phyloP scores from a whole-genome alignment of 2,113 vertebrate species.

The Climacteris rufus region DNA sequence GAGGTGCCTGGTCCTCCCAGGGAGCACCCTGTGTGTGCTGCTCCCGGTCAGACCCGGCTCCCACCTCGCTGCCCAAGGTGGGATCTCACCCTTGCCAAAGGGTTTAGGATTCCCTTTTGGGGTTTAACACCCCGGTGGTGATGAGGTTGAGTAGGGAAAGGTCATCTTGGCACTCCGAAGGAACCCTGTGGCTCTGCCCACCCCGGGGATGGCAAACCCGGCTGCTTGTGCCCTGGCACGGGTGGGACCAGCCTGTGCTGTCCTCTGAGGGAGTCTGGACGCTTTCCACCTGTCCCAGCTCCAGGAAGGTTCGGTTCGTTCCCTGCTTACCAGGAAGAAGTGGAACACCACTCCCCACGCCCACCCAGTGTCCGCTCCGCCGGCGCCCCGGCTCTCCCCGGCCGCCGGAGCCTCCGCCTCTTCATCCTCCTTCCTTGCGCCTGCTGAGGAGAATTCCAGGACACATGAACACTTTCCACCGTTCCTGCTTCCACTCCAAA shows the following conservation, averaged over 20 bases:
- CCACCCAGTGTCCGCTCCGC: slow-evolving; percentile 77
- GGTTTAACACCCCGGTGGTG: background rate
- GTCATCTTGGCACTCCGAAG: background rate
- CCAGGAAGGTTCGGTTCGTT: fast-evolving
- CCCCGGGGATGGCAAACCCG: too few relatives aligned
- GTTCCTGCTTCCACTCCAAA: fast-evolving
- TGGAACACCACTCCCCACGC: slow-evolving; percentile 92
- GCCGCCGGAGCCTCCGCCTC: slow-evolving; percentile 17
- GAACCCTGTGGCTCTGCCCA: too few relatives aligned
- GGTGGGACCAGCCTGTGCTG: background rate
- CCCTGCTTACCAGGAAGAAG: slow-evolving; percentile 86
- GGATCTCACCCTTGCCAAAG: background rate
- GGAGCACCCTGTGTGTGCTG: fast-evolving
- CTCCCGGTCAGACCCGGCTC: background rate
- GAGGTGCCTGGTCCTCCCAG: background rate
- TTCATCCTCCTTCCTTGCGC: background rate
- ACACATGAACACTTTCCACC: fast-evolving
- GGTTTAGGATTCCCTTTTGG: background rate
- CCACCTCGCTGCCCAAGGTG: background rate
- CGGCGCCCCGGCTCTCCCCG: fast-evolving
- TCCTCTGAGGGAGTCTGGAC: fast-evolving
- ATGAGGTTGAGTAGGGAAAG: background rate
- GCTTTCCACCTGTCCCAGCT: background rate
- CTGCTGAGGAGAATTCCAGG: background rate
- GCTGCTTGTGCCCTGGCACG: background rate